Evolutionary conservation across 1,140 invertebrate genomes (phyloP), one percentile per base, ranked within the genome.

Genomic region (Planococcus citri): DNA sequence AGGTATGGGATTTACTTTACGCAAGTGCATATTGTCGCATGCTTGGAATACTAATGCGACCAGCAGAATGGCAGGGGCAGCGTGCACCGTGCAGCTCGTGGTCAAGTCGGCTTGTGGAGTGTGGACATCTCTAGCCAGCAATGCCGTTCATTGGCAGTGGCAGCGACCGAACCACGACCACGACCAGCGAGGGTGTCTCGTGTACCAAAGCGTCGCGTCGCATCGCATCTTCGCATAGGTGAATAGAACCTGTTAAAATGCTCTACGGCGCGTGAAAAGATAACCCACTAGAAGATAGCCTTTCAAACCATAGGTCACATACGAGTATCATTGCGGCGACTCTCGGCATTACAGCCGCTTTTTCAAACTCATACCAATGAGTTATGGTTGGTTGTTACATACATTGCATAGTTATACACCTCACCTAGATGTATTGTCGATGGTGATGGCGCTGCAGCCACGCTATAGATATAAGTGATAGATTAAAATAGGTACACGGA

Each of bases 161-260:
- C n/a, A n/a, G n/a, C n/a, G n/a, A n/a, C n/a, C n/a, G n/a, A n/a
- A n/a, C n/a, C n/a, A n/a, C n/a, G n/a, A n/a, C n/a, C n/a, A n/a
- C n/a, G n/a, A n/a, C n/a, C n/a, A n/a, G 41, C 41, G 41, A 51
- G 41, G 41, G 41, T 51, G 41, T 51, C 41, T 17, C 29, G 29
- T 12, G 29, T 33, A 33, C 29, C 12, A 33, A 3, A 33, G 4
- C n/a, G n/a, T n/a, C n/a, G n/a, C n/a, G n/a, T n/a, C n/a, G n/a
- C n/a, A n/a, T n/a, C n/a, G n/a, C n/a, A n/a, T n/a, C n/a, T n/a
- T n/a, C n/a, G n/a, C n/a, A n/a, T n/a, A n/a, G n/a, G n/a, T n/a
- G n/a, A n/a, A n/a, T n/a, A 51, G n/a, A 51, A 51, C 41, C 41
- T 51, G 41, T 51, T 51, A 51, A 51, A 51, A 51, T 51, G 41